phyloP scores from a whole-genome alignment of 2,888 invertebrate species.

The Tethea ocularis region DNA sequence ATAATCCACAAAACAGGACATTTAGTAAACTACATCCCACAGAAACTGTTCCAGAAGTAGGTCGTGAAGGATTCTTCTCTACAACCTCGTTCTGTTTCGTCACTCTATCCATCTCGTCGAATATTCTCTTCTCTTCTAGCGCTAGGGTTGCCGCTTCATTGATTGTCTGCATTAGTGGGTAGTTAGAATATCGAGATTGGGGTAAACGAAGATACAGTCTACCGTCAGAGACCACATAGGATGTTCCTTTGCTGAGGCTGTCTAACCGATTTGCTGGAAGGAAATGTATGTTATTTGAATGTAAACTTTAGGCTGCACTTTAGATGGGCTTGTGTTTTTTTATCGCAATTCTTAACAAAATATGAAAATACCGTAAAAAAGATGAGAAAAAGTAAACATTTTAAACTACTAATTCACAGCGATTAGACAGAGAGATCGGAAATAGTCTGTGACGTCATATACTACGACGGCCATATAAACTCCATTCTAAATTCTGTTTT shows the following conservation, averaged over 20 bases:
- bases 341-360: no score
- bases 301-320: no score
- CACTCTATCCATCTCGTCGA: conserved; percentile 72
- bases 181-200: conserved; percentile 75
- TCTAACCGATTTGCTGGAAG: conserved; percentile 43
- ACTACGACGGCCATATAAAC: no score
- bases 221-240: conserved; percentile 60
- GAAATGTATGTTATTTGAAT: background rate
- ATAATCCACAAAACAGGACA: conserved; percentile 6
- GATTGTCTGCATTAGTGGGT: conserved; percentile 88
- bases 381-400: no score
- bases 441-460: no score
- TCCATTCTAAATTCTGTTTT: no score
- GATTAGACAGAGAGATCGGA: no score
- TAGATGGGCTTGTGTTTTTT: no score
- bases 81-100: conserved; percentile 67
- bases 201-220: conserved; percentile 63
- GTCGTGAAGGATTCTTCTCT: background rate
- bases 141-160: conserved; percentile 86
- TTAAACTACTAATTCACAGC: no score
- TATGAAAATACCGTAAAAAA: no score
- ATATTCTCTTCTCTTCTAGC: conserved; percentile 79
- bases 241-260: conserved; percentile 51
- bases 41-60: background rate
- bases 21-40: background rate